Percentiles rank a stretch among this genome's conserved stretches.
Conservation (phyloP, 2,888 invertebrate species). For the Disparrhopalites patrizii region DNA sequence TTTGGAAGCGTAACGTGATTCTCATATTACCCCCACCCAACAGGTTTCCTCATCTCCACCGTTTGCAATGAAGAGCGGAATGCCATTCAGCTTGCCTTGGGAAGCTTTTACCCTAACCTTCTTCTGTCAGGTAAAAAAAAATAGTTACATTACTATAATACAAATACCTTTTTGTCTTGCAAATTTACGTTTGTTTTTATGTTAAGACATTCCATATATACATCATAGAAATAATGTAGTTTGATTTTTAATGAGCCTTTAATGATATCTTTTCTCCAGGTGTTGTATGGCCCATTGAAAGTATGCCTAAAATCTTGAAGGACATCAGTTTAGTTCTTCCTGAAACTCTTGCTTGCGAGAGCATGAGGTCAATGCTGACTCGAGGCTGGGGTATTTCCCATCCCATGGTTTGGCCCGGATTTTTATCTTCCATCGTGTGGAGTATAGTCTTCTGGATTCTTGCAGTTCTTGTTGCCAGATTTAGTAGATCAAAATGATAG, state of each 20-base stretch:
- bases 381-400: slow-evolving; percentile 53
- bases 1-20: no score
- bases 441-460: slow-evolving; percentile 48
- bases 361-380: slow-evolving; percentile 52
- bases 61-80: slow-evolving; percentile 87
- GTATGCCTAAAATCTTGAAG: slow-evolving; percentile 80
- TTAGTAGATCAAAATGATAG: slow-evolving; percentile 40
- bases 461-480: slow-evolving; percentile 42
- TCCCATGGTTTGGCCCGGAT: slow-evolving; percentile 54
- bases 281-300: slow-evolving; percentile 95
- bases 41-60: slow-evolving; percentile 85
- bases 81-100: slow-evolving; percentile 87
- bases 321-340: slow-evolving; percentile 54
- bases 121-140: slow-evolving; percentile 69
- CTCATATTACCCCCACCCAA: slow-evolving; percentile 32
- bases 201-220: not conserved
- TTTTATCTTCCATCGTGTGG: slow-evolving; percentile 48
- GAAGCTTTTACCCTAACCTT: slow-evolving; percentile 91
- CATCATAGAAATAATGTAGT: not conserved
- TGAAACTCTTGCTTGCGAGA: slow-evolving; percentile 54
- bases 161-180: not conserved
- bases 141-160: not conserved
- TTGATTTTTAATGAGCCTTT: not conserved
- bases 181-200: not conserved
- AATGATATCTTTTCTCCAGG: slow-evolving; percentile 57